These are phyloP conservation scores for Callosobruchus maculatus DNA, from an alignment of 2,888 invertebrate species.

Conservation along the genomic window DNA sequence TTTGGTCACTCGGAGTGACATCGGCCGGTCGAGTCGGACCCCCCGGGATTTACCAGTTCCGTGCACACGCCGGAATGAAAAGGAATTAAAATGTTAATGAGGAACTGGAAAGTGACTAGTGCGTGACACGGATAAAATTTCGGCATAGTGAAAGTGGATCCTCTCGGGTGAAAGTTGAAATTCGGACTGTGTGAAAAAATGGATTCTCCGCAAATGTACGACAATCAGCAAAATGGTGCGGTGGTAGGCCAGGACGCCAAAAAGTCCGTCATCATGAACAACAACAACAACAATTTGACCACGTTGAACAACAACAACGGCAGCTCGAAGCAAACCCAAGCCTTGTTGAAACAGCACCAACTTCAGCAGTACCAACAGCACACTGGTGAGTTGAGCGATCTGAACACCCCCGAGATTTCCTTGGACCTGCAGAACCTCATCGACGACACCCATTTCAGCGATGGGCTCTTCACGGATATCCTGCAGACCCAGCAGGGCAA, in stretches of 20 bases:
- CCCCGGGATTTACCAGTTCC: no score
- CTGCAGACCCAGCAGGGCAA: constrained; percentile 56
- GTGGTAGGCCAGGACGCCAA: constrained; percentile 59
- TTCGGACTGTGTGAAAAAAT: constrained; percentile 44
- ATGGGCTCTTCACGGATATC: constrained; percentile 83
- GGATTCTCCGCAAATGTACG: constrained; percentile 88
- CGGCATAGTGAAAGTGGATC: constrained; percentile 39
- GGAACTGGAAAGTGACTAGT: constrained; percentile 7
- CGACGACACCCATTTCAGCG: constrained; percentile 84
- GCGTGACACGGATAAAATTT: constrained; percentile 25
- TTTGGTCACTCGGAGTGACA: not conserved
- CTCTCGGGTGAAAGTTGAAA: constrained; percentile 37
- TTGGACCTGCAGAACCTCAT: constrained; percentile 89
- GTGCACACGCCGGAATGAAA: not conserved
- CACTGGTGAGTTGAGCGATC: constrained; percentile 71
- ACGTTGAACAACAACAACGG: constrained; percentile 49
- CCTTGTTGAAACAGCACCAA: constrained; percentile 63
- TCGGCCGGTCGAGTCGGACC: not conserved
- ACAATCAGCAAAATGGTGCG: constrained; percentile 57
- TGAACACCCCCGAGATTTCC: constrained; percentile 89
- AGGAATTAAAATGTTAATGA: constrained; percentile 1
- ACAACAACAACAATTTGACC: constrained; percentile 50
- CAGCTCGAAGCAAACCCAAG: constrained; percentile 56
- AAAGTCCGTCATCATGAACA: constrained; percentile 48
- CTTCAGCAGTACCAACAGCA: constrained; percentile 71